Conservation (phyloP, 2,797 vertebrate genomes). For the Dryobates pubescens region DNA sequence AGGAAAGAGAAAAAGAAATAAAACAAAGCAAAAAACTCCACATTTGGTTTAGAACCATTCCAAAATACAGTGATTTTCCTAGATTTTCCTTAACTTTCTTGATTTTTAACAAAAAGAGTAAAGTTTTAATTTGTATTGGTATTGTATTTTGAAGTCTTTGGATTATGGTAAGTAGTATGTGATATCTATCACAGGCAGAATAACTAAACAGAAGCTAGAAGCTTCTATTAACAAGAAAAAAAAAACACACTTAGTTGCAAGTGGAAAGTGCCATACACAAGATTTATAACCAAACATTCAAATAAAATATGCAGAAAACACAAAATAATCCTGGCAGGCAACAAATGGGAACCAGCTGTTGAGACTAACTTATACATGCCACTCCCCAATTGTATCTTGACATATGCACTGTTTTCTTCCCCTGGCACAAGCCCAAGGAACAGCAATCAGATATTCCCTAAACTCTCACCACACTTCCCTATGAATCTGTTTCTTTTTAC, state of each 20-base stretch:
- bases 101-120: too few species aligned
- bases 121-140: too few species aligned
- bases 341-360: neutral
- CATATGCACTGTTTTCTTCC: neutral
- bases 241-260: neutral
- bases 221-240: neutral
- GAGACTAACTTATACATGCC: neutral
- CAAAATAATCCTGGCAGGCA: neutral
- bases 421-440: neutral
- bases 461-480: neutral
- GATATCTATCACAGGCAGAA: neutral
- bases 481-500: neutral
- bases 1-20: too few species aligned
- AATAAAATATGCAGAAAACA: neutral
- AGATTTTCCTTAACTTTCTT: too few species aligned
- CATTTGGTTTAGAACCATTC: too few species aligned
- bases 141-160: neutral
- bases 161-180: neutral
- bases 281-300: neutral
- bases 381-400: accelerated
- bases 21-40: too few species aligned
- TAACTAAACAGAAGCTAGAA: neutral
- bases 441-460: neutral
- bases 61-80: too few species aligned
- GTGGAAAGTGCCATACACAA: neutral